Evolutionary conservation across 92 coral and sea anemone genomes (phyloP).

Genomic region (Phymanthus crucifer): DNA sequence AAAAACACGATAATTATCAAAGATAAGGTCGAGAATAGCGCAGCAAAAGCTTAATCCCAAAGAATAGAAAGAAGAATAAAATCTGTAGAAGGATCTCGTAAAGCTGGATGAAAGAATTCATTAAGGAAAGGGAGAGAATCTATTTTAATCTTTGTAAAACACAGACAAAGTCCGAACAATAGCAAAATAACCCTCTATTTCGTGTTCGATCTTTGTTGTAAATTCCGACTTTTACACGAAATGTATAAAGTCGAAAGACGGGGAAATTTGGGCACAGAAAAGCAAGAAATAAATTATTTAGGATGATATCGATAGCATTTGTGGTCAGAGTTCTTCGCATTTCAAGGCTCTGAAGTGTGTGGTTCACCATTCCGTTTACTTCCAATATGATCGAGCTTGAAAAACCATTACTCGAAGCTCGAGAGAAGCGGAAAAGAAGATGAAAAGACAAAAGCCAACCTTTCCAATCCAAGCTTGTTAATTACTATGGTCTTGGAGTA

Average conservation of each 20-base stretch:
- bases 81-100: neutral
- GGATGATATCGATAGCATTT: neutral
- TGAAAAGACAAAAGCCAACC: neutral
- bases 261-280: neutral
- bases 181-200: neutral
- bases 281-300: neutral
- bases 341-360: neutral
- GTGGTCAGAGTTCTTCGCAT: neutral
- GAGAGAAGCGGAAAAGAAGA: neutral
- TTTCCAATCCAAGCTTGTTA: conserved; percentile 10
- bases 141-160: neutral
- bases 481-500: conserved; percentile 25
- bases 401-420: too few species aligned
- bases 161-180: neutral
- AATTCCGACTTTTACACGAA: neutral
- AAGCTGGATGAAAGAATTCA: neutral
- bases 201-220: neutral
- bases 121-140: neutral
- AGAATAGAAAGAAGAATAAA: neutral
- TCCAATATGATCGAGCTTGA: neutral
- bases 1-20: conserved; percentile 12
- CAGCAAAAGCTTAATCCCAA: neutral
- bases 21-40: neutral
- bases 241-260: neutral
- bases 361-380: neutral